Evolutionary conservation across 1,140 invertebrate species (phyloP), one percentile per base, ranked within the genome.

Genomic region (Chrysopa pallens): DNA sequence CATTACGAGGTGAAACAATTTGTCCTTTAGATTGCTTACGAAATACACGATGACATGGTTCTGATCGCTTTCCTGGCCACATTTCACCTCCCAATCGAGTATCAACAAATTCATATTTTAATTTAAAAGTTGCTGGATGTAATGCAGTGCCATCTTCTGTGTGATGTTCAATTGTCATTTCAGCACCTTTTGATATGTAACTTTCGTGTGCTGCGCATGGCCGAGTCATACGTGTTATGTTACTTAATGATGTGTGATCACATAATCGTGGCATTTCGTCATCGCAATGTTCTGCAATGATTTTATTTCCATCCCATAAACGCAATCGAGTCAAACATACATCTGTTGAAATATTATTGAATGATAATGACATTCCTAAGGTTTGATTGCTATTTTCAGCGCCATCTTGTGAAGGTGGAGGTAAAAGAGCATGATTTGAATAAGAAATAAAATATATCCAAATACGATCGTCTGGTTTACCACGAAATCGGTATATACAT

Each of bases 391-490:
- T 29, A 36, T 14, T 11, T 6, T 27, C 36, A 15, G 40, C 23
- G 12, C 31, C 29, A 31, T 29, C 41, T 15, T 28, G 14, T 6
- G 38, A 36, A 13, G 12, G 6, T 23, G 38, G 29, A 23, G 45
- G 36, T 17, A 39, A 23, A 39, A 79, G 57, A 43, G 80, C 77
- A 47, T 77, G 71, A 47, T 84, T 78, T 39, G 75, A 76, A 60
- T 86, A 88, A 40, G 80, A 84, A 38, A 83, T 71, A 56, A 89
- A 90, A 56, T 84, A 88, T 33, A 90, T 67, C 86, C 87, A 91
- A 13, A 91, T 75, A 23, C 80, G 66, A 53, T 90, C 84, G 39
- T 74, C 76, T 15, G 74, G 69, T 39, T 73, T 70, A 12, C 85
- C 86, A 49, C 76, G 72, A 54, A 91, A 84, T 46, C 76, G 78